A percentile compares a stretch with the other conserved stretches of the same genome.
These are phyloP conservation scores for Python bivittatus DNA, from an alignment of 2,113 vertebrate species.

Conservation along the genomic window DNA sequence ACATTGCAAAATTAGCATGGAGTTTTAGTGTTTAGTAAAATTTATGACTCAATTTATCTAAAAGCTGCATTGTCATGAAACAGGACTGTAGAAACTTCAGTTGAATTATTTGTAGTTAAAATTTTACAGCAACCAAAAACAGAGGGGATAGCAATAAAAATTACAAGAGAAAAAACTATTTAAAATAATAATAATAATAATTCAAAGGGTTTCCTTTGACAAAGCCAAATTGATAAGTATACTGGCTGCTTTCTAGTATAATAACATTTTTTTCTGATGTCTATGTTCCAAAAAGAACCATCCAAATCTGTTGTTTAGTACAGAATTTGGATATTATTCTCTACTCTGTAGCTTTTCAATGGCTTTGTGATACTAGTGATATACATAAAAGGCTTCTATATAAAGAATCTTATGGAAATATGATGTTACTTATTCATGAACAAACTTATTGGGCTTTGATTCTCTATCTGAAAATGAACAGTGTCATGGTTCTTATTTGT, in stretches of 20 bases:
- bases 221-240: background rate
- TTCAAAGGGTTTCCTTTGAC: background rate
- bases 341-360: background rate
- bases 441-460: background rate
- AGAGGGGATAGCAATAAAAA: background rate
- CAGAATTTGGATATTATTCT: background rate
- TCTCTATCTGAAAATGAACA: conserved; percentile 8
- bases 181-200: background rate
- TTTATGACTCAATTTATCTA: conserved; percentile 53
- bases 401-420: background rate
- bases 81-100: conserved; percentile 19
- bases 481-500: background rate
- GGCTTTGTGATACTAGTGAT: conserved; percentile 50
- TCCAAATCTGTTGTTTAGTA: background rate
- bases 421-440: background rate
- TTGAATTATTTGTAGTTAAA: conserved; percentile 33
- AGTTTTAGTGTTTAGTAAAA: conserved; percentile 50
- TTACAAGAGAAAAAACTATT: background rate
- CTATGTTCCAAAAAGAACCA: background rate
- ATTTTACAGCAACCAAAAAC: conserved; percentile 3
- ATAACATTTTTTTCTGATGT: background rate
- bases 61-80: conserved; percentile 28
- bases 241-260: background rate
- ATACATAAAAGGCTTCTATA: conserved; percentile 20
- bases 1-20: conserved; percentile 46